These are phyloP conservation scores for Pristionchus exspectatus DNA, from an alignment of 2,888 invertebrate genomes.

Conservation along the genomic window DNA sequence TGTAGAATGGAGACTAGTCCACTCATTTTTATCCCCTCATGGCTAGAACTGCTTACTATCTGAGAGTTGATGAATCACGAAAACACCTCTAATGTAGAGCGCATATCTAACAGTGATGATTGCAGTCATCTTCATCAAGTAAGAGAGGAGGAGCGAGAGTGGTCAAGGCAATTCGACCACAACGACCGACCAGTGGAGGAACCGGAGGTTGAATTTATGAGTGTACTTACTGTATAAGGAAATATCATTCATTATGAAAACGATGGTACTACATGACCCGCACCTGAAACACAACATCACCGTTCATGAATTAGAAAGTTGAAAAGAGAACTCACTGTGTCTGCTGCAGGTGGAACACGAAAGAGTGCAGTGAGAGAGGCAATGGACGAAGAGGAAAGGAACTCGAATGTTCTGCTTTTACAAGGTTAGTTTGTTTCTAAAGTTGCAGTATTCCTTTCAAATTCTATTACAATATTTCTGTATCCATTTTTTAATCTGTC, in stretches of 20 bases:
- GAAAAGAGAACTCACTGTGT: too few species aligned
- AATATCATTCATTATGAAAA: too few species aligned
- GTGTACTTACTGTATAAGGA: too few species aligned
- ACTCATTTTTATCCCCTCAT: background rate
- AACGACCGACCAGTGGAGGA: constrained; percentile 18
- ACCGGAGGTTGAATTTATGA: background rate
- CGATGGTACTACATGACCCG: too few species aligned
- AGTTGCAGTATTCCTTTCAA: background rate
- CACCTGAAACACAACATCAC: background rate
- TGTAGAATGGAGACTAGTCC: too few species aligned
- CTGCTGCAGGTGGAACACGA: background rate
- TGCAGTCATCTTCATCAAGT: constrained; percentile 25
- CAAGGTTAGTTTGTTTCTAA: background rate
- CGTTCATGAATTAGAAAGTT: background rate
- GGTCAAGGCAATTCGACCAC: constrained; percentile 53
- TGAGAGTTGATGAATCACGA: background rate
- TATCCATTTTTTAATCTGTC: background rate
- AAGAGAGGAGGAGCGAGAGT: constrained; percentile 36
- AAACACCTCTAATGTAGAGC: background rate
- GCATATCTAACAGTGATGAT: background rate
- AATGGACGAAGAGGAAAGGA: constrained; percentile 31
- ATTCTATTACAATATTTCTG: background rate
- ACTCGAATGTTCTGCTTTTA: background rate
- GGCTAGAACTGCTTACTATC: background rate
- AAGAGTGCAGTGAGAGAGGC: background rate